Percentiles rank a stretch among this genome's conserved stretches.
These are phyloP conservation scores for Stenurella melanura DNA, from an alignment of 2,888 invertebrate species.

Conservation along the genomic window DNA sequence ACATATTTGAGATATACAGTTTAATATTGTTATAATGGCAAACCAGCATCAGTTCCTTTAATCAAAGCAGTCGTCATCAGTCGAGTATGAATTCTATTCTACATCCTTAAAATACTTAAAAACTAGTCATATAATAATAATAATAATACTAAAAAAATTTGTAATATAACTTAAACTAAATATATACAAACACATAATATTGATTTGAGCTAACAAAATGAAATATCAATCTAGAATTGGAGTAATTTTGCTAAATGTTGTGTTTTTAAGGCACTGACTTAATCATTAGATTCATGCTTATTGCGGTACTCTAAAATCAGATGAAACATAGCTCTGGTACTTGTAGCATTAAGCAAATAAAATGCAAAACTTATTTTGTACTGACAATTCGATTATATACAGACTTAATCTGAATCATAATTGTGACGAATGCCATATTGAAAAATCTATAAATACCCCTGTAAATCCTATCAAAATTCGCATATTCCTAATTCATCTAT, in stretches of 20 bases:
- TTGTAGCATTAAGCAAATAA: neutral
- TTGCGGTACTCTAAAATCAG: neutral
- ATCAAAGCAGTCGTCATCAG: constrained; percentile 58
- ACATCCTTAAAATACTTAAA: neutral
- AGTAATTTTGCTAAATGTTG: neutral
- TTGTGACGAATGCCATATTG: neutral
- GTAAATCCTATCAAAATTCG: constrained; percentile 3
- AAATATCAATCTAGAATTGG: neutral
- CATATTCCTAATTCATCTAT: constrained; percentile 40
- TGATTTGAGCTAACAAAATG: constrained; percentile 25
- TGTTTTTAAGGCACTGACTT: constrained; percentile 14
- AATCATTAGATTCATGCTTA: neutral
- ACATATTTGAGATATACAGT: constrained; percentile 26
- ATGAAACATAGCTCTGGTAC: neutral
- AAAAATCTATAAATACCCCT: constrained; percentile 2
- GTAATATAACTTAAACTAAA: constrained; percentile 1
- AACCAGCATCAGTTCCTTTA: constrained; percentile 51
- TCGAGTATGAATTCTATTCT: constrained; percentile 20
- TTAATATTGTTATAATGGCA: constrained; percentile 26
- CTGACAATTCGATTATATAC: neutral
- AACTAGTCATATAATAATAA: neutral
- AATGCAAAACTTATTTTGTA: neutral
- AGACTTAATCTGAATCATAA: too few relatives aligned
- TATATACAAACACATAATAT: constrained; percentile 37
- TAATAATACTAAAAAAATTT: constrained; percentile 2